These are phyloP conservation scores for Chelonia mydas DNA, from an alignment of 2,797 vertebrate genomes.

Conservation along the genomic window DNA sequence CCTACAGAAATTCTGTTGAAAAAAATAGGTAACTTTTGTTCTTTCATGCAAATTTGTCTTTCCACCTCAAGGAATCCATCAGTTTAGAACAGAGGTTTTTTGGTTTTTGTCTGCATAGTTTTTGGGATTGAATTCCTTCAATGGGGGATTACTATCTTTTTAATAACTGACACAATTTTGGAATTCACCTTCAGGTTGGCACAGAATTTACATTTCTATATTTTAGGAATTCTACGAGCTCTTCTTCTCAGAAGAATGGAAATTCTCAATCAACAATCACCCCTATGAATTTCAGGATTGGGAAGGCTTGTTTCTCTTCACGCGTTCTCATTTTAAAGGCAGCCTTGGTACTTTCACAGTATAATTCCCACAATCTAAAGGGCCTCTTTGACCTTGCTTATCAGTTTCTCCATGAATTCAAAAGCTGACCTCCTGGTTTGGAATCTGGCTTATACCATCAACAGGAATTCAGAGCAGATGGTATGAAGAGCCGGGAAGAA, in stretches of 20 bases:
- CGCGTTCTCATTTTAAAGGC: neutral
- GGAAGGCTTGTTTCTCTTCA: neutral
- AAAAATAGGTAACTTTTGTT: neutral
- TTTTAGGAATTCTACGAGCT: neutral
- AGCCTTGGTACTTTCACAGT: too few relatives aligned
- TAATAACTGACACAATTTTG: neutral
- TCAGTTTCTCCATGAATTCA: too few relatives aligned
- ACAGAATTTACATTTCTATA: neutral
- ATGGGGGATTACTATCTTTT: neutral
- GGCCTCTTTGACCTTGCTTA: too few relatives aligned
- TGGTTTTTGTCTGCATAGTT: neutral
- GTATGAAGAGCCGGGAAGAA: too few relatives aligned
- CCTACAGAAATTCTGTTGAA: neutral
- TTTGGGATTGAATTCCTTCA: neutral
- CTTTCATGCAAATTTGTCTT: neutral
- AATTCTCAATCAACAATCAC: neutral
- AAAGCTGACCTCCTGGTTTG: too few relatives aligned
- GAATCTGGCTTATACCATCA: too few relatives aligned
- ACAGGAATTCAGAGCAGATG: too few relatives aligned
- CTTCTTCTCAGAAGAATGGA: neutral
- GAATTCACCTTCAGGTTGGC: neutral
- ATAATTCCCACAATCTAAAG: too few relatives aligned
- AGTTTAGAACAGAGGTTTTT: neutral
- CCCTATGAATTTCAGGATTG: neutral
- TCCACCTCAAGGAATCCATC: neutral